Base-by-base conservation (phyloP, 2,113 vertebrate genomes). In the Reinhardtius hippoglossoides region DNA sequence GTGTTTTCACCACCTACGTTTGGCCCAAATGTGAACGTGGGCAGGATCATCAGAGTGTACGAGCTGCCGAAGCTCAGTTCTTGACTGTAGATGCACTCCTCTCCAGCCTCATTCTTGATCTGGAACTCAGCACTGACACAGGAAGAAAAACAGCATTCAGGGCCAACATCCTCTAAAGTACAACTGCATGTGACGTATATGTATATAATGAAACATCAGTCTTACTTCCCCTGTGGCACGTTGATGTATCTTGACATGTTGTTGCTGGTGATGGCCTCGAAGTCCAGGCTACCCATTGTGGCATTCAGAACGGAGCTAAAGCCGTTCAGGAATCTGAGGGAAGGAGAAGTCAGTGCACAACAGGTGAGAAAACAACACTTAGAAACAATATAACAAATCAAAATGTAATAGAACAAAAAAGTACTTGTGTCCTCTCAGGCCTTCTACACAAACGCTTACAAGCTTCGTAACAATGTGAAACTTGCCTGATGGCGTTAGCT, bases 51-150 rank as follows among this genome's bases (percentile, higher is more conserved):
- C 27, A 97, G 59, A 1, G 96, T 98, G 68, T 84, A 95, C 0
- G 95, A 95, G 80, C 96, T 94, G 40, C 97, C 97, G 18, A 95
- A 98, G 60, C 90, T 93, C 63, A 98, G 80, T 0, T 2, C 0
- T 1, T 67, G 5, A 14, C 69, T 80, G 58, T 3, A 24, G 8
- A 0, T 0, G 15, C 96, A 98, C 15, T 4, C 0, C 0, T 9
- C 0, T 2, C 23, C 60, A 0, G 0, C 0, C 0, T 0, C 0
- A 1, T 54, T 2, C 5, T 0, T 4, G 76, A 95, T 92, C 0
- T 0, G 0, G 67, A 92, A 93, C 3, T 5, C 0, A 5, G 67
- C 31, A 0, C 95, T 95, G 81, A 35, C 15, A 62, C 4, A 1
- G 82, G 10, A 31, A 67, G 54, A 66, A 50, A 54, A 62, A 61